Evolutionary conservation across 2,797 vertebrate genomes (phyloP).

Genomic region (Cetoscarus ocellatus): DNA sequence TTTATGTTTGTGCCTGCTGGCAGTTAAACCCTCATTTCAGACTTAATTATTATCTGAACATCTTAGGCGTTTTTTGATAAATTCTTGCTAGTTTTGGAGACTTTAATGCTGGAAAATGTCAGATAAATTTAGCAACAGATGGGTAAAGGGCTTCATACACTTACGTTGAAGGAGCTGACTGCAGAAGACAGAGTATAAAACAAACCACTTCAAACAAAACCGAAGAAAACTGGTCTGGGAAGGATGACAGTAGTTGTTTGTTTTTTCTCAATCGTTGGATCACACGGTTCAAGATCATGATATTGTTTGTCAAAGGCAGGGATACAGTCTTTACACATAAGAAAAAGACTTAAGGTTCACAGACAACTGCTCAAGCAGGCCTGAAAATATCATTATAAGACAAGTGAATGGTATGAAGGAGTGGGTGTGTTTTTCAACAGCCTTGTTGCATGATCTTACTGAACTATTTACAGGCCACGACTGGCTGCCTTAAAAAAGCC

Average conservation of each 20-base stretch:
- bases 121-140: too few relatives aligned
- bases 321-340: not conserved
- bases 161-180: not conserved
- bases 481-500: not conserved
- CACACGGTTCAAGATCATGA: too few relatives aligned
- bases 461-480: not conserved
- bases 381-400: not conserved
- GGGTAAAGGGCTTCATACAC: not conserved
- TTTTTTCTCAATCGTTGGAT: too few relatives aligned
- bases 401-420: not conserved
- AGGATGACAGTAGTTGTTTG: not conserved
- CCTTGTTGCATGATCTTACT: slow-evolving; percentile 29
- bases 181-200: not conserved
- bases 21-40: too few relatives aligned
- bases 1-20: too few relatives aligned
- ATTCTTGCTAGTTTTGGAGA: too few relatives aligned
- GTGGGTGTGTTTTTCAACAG: not conserved
- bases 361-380: not conserved
- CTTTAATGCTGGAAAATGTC: too few relatives aligned
- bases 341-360: slow-evolving; percentile 11
- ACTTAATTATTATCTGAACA: too few relatives aligned
- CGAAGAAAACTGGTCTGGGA: not conserved
- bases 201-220: not conserved
- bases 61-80: too few relatives aligned
- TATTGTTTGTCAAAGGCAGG: too few relatives aligned